Base-by-base conservation (phyloP, 2,888 invertebrate genomes). In the Therioaphis trifolii region DNA sequence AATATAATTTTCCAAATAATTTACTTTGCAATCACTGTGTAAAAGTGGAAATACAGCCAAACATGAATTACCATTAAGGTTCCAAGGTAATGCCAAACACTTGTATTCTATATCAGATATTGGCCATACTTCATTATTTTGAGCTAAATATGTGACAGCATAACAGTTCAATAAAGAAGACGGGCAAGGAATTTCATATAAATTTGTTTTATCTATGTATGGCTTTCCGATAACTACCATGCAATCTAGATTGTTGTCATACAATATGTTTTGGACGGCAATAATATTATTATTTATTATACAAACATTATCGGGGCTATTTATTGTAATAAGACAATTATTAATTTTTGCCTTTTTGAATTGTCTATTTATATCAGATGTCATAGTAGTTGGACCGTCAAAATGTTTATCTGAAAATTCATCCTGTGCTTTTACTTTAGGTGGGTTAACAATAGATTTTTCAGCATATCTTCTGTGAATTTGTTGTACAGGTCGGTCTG, bases 251-350 rank as follows among this genome's bases (percentile, higher is more conserved):
- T 2, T 14, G 4, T 63, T 63, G n/a, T 63, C 29, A 63, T 29
- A 63, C n/a, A 35, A 15, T 29, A 29, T 29, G 18, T 63, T 63
- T 18, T 35, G 27, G 5, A 29, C 63, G 15, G 15, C 63, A 18
- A 63, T 11, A 18, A 63, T 18, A 29, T 27, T 29, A 29, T 63
- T 63, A 63, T 66, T 35, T 35, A 66, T 66, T 11, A 66, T 11
- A 66, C 40, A 66, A 66, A 66, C 40, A 66, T 66, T 66, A 66
- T 66, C 40, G n/a, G 66, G 66, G n/a, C 40, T 66, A 35, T 66
- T 40, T n/a, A 40, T 11, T 1, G 66, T 21, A 18, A 66, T 35
- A 66, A 66, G 35, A 35, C 11, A 66, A 40, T 66, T 40, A 0
- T 66, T 66, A 35, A 66, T n/a, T 66, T 66, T 66, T 66, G 66